Evolutionary conservation across 2,797 vertebrate species (phyloP), one percentile per base, ranked within the genome.

Genomic region (Danio choprae): DNA sequence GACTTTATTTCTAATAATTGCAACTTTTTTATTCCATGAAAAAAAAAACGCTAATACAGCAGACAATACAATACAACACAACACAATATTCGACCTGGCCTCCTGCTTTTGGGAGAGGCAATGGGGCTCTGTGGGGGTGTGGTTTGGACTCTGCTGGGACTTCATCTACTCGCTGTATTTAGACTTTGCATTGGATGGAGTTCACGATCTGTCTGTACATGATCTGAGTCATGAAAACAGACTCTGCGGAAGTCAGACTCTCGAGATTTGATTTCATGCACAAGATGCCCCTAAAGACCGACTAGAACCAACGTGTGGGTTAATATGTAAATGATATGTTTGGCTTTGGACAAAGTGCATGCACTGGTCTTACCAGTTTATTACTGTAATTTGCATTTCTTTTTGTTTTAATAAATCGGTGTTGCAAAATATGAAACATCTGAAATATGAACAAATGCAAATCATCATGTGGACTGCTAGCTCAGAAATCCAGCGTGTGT

Each of bases 201-300:
- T 29, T 77, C 15, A 16, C 60, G 64, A 18, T 58, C 41, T 6
- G 12, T 65, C 50, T 55, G 51, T 13, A 22, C 60, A 29, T 16
- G 50, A 55, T 51, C 11, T 40, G 46, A 63, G 59, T 74, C 59
- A 63, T 51, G 73, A 51, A 74, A 63, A 75, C 60, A 70, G 6
- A 76, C 15, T 56, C 20, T 56, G 62, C 20, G 56, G 53, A 67
- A 67, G 68, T 71, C 11, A 71, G 50, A 71, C 68, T 41, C 50
- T 55, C 20, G 50, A 55, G 50, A 20, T 16, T 40, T 8, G 50
- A 71, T 55, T 71, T 71, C 36, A 55, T 55, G 68, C 16, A 41
- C 36, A 55, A 41, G 16, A 70, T 55, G 36, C 36, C 7, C 7
- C n/a, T 20, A 41, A 71, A 55, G 36, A 60, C 58, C 16, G 36